Base-by-base conservation (phyloP, 2,888 invertebrate genomes). In the Tipula lateralis region DNA sequence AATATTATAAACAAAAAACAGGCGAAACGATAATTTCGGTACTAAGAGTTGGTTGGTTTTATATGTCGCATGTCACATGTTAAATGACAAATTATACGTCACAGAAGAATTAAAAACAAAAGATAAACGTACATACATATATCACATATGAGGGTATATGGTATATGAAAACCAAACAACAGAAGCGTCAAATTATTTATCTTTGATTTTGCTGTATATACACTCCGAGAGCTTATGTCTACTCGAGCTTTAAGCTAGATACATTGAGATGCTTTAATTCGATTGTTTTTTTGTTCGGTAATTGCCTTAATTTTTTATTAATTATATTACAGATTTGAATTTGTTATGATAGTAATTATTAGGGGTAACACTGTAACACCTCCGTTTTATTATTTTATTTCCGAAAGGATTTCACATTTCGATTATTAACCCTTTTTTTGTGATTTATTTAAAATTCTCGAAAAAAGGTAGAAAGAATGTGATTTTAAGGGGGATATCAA, bases 51-150 rank as follows among this genome's bases (percentile, higher is more conserved):
- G 44, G 0, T 66, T 24, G 19, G 9, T 66, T 24, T 24, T 66
- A 24, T 66, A 24, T 66, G 66, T 66, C 66, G 66, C 9, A 66
- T 66, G 66, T 66, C 66, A 66, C 66, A 66, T 66, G 66, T 66
- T 66, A 66, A 24, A 24, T 66, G 66, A 66, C 66, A 66, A 66
- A 66, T 66, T 66, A 66, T 66, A 66, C 66, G 66, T 66, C 66
- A 66, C n/a, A 66, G 66, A 66, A 66, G 66, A 24, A 66, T 66
- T 66, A 66, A 66, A 66, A 66, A 66, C 24, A 66, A 66, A 66
- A 66, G 24, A 66, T 66, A 39, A 66, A 66, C n/a, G 44, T n/a
- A 36, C 36, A n/a, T 44, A 44, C 44, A 44, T 44, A 66, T 9
- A 66, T 66, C 19, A 24, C 39, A 39, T 66, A 9, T 24, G 24